Conservation (phyloP, 2,113 vertebrate genomes). For the Cyprinodon variegatus region DNA sequence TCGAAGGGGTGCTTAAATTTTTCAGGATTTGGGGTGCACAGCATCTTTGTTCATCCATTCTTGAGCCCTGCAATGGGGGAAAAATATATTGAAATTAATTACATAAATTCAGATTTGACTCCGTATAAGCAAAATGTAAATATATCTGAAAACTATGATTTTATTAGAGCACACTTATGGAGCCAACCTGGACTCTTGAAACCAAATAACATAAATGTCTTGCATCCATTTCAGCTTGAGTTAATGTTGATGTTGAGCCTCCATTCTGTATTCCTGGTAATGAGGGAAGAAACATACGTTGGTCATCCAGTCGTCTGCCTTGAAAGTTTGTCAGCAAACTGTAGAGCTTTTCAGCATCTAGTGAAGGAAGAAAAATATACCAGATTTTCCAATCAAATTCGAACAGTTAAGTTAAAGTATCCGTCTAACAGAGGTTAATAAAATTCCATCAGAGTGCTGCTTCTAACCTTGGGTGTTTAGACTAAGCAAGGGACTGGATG, state of each 20-base stretch:
- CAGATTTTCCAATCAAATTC: not conserved
- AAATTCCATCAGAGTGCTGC: not conserved
- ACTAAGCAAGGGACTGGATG: slow-evolving; percentile 45
- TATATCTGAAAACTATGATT: not conserved
- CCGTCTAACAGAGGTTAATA: not conserved
- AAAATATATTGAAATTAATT: not conserved
- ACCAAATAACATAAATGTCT: slow-evolving; percentile 72
- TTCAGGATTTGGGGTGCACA: slow-evolving; percentile 53
- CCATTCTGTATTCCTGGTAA: slow-evolving; percentile 81
- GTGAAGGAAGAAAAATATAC: slow-evolving; percentile 10
- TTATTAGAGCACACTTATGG: not conserved
- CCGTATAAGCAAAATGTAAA: not conserved
- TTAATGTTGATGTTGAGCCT: slow-evolving; percentile 62
- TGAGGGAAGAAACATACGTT: slow-evolving; percentile 77
- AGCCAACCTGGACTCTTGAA: slow-evolving; percentile 71
- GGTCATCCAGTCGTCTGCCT: slow-evolving; percentile 83
- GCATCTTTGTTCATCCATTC: slow-evolving; percentile 76
- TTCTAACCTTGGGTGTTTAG: slow-evolving; percentile 53
- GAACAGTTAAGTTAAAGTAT: not conserved
- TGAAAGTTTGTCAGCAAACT: slow-evolving; percentile 82
- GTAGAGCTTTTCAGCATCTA: slow-evolving; percentile 83
- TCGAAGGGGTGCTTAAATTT: slow-evolving; percentile 32
- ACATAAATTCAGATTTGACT: not conserved
- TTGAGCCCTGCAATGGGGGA: slow-evolving; percentile 55
- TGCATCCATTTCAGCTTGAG: slow-evolving; percentile 47